These are phyloP conservation scores for Zalophus californianus DNA, from an alignment of 2,797 vertebrate genomes.

Conservation along the genomic window DNA sequence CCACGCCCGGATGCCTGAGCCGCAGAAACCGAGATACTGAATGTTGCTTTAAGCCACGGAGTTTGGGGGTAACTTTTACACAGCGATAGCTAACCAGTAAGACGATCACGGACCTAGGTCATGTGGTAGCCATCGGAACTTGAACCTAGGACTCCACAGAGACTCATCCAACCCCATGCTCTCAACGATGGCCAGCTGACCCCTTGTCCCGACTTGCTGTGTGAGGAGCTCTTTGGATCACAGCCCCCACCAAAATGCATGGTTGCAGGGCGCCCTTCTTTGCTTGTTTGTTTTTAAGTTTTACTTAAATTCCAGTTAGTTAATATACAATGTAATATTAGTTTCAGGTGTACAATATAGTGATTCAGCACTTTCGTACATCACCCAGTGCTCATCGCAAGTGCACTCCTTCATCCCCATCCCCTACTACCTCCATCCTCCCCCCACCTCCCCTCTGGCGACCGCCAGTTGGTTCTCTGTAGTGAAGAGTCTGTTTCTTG, in stretches of 20 bases:
- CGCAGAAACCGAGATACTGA: background rate
- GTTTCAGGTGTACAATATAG: background rate
- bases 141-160: background rate
- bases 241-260: background rate
- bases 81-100: background rate
- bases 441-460: background rate
- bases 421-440: background rate
- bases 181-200: background rate
- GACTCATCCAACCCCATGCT: background rate
- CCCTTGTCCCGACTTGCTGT: background rate
- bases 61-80: background rate
- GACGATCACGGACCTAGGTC: no score
- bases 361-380: fast-evolving
- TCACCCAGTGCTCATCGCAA: background rate
- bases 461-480: background rate
- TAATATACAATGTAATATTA: no score
- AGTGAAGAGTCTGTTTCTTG: background rate
- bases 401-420: background rate
- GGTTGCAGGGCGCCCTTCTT: background rate
- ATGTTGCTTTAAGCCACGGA: background rate
- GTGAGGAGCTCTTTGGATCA: background rate
- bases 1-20: background rate
- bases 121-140: background rate
- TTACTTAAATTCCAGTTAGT: background rate
- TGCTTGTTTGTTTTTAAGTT: background rate